These are phyloP conservation scores for Carapus acus DNA, from an alignment of 2,797 vertebrate species.

Conservation along the genomic window DNA sequence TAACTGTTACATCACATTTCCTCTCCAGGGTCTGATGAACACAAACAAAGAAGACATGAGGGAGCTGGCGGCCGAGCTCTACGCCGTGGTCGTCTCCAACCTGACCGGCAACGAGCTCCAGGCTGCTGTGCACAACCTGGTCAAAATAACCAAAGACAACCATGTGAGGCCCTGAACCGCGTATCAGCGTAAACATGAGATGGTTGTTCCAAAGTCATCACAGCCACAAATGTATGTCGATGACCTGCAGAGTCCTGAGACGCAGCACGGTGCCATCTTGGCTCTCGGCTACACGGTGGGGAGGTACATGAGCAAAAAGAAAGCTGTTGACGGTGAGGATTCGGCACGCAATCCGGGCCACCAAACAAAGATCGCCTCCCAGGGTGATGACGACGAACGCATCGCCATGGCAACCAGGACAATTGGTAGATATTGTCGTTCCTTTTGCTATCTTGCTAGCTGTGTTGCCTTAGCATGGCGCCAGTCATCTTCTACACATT, in stretches of 20 bases:
- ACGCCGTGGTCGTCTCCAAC: slow-evolving; percentile 87
- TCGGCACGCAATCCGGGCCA: slow-evolving; percentile 57
- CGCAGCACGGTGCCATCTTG: slow-evolving; percentile 92
- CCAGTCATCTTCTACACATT: no score
- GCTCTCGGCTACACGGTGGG: slow-evolving; percentile 94
- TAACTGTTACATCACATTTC: slow-evolving; percentile 15
- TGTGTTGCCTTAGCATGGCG: not conserved
- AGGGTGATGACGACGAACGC: slow-evolving; percentile 81
- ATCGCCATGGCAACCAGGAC: slow-evolving; percentile 85
- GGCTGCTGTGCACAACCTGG: slow-evolving; percentile 82
- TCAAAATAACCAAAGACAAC: slow-evolving; percentile 92
- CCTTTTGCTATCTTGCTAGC: not conserved
- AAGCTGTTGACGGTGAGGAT: slow-evolving; percentile 58
- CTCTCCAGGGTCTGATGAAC: slow-evolving; percentile 86
- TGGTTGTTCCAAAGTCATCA: no score
- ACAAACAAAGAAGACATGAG: slow-evolving; percentile 98
- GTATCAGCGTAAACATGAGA: no score
- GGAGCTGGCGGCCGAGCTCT: slow-evolving; percentile 91
- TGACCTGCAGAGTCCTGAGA: slow-evolving; percentile 82
- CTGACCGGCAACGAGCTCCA: slow-evolving; percentile 87
- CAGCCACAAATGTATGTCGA: slow-evolving; percentile 20
- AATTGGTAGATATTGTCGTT: slow-evolving; percentile 74
- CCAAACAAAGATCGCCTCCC: slow-evolving; percentile 61
- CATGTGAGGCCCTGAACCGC: slow-evolving; percentile 69
- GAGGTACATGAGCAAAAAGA: slow-evolving; percentile 85